phyloP scores from a whole-genome alignment of 2,113 vertebrate genomes.

The Gymnobelideus leadbeateri region DNA sequence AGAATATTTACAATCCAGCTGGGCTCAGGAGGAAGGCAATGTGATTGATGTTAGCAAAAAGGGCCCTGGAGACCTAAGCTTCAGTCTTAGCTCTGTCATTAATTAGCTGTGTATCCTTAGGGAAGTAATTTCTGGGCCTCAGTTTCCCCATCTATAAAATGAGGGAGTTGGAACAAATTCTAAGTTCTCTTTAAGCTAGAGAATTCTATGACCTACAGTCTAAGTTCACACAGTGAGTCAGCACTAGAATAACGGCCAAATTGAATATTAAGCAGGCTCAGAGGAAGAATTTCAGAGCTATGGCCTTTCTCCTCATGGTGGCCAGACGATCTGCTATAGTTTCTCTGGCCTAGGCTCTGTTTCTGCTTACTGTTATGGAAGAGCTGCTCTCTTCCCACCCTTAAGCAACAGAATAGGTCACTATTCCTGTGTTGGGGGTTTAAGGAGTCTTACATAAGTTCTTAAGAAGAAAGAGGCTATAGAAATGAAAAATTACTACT shows the following conservation, averaged over 20 bases:
- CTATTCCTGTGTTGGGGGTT: background rate
- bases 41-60: background rate
- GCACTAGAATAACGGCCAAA: background rate
- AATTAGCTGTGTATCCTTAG: background rate
- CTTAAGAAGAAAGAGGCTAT: background rate
- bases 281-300: background rate
- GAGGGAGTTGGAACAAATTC: background rate
- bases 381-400: background rate
- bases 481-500: background rate
- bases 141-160: background rate
- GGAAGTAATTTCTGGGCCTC: background rate
- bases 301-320: too few relatives aligned
- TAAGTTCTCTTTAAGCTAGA: background rate
- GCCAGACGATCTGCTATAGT: background rate
- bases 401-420: background rate
- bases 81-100: background rate
- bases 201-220: background rate
- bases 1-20: background rate
- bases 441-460: fast-evolving
- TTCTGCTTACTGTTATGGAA: background rate
- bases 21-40: background rate
- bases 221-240: background rate
- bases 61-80: background rate
- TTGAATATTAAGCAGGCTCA: background rate
- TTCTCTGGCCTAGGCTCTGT: background rate